These are phyloP conservation scores for Macrocentrus cingulum DNA, from an alignment of 1,140 invertebrate species.

Conservation along the genomic window DNA sequence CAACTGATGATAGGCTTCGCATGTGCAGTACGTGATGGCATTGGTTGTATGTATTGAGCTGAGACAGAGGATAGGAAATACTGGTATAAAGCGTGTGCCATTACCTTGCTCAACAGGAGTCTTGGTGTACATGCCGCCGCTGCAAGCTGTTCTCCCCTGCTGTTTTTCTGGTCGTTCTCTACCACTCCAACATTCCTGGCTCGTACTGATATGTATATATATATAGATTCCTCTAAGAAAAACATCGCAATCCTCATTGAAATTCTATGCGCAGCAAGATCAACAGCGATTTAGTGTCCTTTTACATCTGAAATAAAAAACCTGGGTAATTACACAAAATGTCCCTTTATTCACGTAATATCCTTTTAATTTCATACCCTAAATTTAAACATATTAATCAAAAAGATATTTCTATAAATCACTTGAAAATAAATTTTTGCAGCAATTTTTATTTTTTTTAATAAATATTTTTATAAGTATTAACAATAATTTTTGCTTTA, in stretches of 20 bases:
- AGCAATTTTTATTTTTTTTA: too few species aligned
- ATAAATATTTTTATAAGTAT: too few species aligned
- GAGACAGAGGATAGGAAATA: not conserved
- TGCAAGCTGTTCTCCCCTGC: not conserved
- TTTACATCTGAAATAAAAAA: too few species aligned
- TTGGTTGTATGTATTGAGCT: not conserved
- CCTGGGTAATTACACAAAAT: too few species aligned
- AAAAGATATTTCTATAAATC: too few species aligned
- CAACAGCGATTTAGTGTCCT: not conserved
- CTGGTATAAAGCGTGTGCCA: not conserved
- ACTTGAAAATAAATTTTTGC: too few species aligned
- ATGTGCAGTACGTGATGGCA: not conserved
- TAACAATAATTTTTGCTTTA: too few species aligned
- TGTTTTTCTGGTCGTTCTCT: not conserved
- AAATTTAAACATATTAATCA: too few species aligned
- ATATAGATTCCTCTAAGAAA: not conserved
- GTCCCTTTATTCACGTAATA: too few species aligned
- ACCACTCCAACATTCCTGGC: not conserved
- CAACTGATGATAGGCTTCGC: not conserved
- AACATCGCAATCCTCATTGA: not conserved
- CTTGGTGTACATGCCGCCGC: not conserved
- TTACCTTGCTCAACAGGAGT: constrained; percentile 6
- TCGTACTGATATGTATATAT: too few species aligned
- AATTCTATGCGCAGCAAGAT: not conserved
- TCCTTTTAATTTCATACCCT: too few species aligned